Conservation (phyloP, 2,888 invertebrate genomes). For the Tetanocera ferruginea region DNA sequence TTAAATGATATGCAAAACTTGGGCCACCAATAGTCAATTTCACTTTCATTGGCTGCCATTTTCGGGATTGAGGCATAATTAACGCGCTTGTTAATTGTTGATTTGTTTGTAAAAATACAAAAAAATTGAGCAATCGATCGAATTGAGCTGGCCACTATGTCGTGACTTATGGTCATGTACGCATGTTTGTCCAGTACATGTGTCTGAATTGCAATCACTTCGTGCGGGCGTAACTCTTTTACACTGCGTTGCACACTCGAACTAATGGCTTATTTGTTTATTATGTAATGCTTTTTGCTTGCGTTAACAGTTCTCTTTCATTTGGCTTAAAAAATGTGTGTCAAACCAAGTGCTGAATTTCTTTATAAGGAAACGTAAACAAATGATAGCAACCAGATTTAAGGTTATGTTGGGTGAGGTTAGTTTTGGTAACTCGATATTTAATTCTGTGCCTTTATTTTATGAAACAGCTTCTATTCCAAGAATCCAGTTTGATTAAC, state of each 20-base stretch:
- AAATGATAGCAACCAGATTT: no score
- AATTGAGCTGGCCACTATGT: conserved; percentile 27
- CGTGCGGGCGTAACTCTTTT: neutral
- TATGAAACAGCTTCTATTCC: no score
- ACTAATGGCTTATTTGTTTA: neutral
- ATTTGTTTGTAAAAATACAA: neutral
- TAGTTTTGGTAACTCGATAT: no score
- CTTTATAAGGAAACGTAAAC: no score
- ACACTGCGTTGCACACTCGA: neutral
- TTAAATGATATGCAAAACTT: neutral
- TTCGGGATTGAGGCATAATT: conserved; percentile 6
- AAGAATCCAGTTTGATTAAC: no score
- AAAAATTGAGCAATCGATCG: conserved; percentile 13
- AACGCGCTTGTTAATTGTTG: neutral
- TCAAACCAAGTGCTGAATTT: neutral
- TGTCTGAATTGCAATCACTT: neutral
- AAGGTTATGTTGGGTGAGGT: no score
- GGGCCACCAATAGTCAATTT: neutral
- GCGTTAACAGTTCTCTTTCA: neutral
- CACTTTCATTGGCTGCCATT: conserved; percentile 27
- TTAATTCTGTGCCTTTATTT: no score
- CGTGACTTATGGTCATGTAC: conserved; percentile 53
- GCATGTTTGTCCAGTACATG: neutral
- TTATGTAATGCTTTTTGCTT: neutral
- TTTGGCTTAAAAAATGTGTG: neutral